A percentile compares a stretch with the other conserved stretches of the same genome.
Evolutionary conservation across 1,140 invertebrate genomes (phyloP).

Genomic region (Drosophila trapezifrons): DNA sequence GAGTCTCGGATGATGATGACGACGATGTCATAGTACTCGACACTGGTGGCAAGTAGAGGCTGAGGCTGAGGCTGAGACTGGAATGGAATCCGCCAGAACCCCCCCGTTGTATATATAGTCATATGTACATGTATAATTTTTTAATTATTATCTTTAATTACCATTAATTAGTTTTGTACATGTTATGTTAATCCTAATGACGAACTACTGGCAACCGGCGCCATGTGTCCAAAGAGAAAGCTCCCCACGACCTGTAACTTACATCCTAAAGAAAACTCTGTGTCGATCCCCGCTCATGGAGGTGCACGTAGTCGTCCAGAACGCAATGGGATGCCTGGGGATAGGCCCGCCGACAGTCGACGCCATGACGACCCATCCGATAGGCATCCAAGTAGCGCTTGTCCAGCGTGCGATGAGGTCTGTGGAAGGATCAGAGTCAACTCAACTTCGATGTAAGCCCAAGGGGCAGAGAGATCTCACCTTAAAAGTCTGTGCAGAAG

Average conservation of each 20-base stretch:
- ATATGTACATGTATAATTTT: constrained; percentile 42
- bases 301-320: constrained; percentile 64
- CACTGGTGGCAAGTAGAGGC: constrained; percentile 10
- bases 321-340: constrained; percentile 49
- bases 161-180: constrained; percentile 61
- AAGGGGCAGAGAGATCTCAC: constrained; percentile 14
- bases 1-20: constrained; percentile 65
- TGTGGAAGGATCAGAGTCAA: neutral
- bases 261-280: constrained; percentile 48
- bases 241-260: neutral
- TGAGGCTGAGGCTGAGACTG: no score
- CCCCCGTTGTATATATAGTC: constrained; percentile 46
- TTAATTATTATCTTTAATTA: constrained; percentile 58
- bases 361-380: constrained; percentile 58
- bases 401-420: constrained; percentile 57
- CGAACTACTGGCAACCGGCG: constrained; percentile 53
- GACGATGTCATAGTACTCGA: constrained; percentile 17
- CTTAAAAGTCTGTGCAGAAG: constrained; percentile 63
- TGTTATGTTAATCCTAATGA: constrained; percentile 57
- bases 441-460: neutral
- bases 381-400: constrained; percentile 54
- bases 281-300: constrained; percentile 49
- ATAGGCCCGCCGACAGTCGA: constrained; percentile 52
- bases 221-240: constrained; percentile 28
- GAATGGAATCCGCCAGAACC: neutral